Base-by-base conservation (phyloP, 2,797 vertebrate species). In the Orestias chungarensis region DNA sequence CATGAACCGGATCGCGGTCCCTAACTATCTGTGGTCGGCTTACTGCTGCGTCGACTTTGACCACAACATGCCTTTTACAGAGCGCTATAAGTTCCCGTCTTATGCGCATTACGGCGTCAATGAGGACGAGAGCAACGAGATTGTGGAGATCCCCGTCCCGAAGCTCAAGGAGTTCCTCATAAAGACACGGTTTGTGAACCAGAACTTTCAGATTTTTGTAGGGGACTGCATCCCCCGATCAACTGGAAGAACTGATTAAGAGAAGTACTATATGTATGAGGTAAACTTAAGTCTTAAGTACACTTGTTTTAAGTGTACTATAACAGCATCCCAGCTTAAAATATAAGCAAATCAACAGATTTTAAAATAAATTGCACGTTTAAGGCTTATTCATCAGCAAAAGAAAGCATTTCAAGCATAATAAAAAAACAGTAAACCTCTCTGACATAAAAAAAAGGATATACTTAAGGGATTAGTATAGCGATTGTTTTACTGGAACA, bases 31-130 rank as follows among this genome's bases (percentile, higher is more conserved):
- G 68, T 94, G 92, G 93, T 94, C 93, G 0, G 92, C 93, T 2
- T 94, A 94, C 55, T 94, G 93, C 82, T 95, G 93, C n/a, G 75
- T 71, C 0, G 70, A 91, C 70, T 93, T 86, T 1, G 94, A 94
- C 85, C 92, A 82, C 83, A 93, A 93, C 1, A 76, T 87, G 0
- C 92, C 94, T 1, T 91, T 73, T 10, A n/a, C 59, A 0, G 92
- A 93, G 68, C 89, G 93, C 44, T 91, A 88, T 59, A 94, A 92
- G 83, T 91, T 94, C 73, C 93, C 92, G 0, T 86, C 89, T n/a
- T 94, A 86, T 44, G 92, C 89, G 40, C 75, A 93, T 75, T 92
- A 93, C 0, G 91, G 81, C 43, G 90, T 91, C 40, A 93, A 94
- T 0, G 83, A 89, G 18, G 78, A 81, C 23, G 79, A 80, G 25